Evolutionary conservation across 2,113 vertebrate genomes (phyloP).

Genomic region (Hystrix cristata): DNA sequence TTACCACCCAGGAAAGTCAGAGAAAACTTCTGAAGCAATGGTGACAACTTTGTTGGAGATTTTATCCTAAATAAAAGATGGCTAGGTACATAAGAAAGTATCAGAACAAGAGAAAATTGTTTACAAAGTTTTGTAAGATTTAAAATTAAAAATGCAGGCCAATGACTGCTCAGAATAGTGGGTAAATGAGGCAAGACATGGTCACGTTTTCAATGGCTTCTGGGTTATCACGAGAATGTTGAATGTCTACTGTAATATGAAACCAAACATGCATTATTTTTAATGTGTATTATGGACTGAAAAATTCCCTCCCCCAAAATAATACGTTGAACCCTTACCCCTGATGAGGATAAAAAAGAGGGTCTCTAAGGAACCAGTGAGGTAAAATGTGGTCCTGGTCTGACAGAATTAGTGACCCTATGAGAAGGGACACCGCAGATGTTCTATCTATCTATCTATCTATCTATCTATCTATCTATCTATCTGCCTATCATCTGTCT

Average conservation of each 20-base stretch:
- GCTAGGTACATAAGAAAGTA: not conserved
- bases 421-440: not conserved
- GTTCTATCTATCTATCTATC: not conserved
- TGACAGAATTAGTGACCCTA: not conserved
- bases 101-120: not conserved
- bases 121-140: not conserved
- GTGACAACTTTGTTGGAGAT: not conserved
- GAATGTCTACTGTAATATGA: not conserved
- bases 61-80: not conserved
- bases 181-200: not conserved
- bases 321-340: not conserved
- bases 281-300: not conserved
- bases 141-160: not conserved
- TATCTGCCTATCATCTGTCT: too few relatives aligned
- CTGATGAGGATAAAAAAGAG: not conserved
- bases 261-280: not conserved
- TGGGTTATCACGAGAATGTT: slow-evolving; percentile 24
- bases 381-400: not conserved
- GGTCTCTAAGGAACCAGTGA: not conserved
- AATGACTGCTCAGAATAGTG: not conserved
- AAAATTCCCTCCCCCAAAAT: not conserved
- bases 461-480: too few relatives aligned
- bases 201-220: not conserved
- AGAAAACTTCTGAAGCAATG: not conserved
- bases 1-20: not conserved